Evolutionary conservation across 2,113 vertebrate species (phyloP).

Genomic region (Quiscalus mexicanus): DNA sequence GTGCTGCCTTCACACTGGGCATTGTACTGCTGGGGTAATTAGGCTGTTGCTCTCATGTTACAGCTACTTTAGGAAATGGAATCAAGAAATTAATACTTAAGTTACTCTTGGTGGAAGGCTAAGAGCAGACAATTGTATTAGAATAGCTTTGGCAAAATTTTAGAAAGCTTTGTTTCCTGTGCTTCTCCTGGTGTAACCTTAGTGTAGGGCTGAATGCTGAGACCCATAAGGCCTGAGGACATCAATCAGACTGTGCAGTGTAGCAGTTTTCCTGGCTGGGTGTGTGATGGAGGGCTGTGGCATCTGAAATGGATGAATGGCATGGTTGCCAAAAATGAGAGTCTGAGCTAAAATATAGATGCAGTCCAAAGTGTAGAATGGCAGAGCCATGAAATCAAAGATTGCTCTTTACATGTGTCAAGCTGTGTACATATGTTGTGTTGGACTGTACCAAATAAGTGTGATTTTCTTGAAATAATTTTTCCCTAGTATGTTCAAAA

Average conservation of each 20-base stretch:
- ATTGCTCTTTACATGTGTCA: background rate
- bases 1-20: background rate
- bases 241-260: background rate
- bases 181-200: background rate
- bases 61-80: background rate
- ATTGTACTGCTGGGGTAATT: background rate
- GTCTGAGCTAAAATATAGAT: background rate
- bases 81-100: background rate
- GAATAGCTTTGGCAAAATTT: background rate
- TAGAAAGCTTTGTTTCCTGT: background rate
- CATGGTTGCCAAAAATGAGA: fast-evolving
- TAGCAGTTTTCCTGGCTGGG: background rate
- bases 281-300: fast-evolving
- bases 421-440: background rate
- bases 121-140: background rate
- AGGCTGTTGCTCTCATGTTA: background rate
- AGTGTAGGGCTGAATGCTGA: background rate
- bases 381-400: background rate
- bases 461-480: background rate
- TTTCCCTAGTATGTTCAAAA: background rate
- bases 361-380: background rate
- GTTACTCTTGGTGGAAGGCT: background rate
- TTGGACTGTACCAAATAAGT: background rate
- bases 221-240: background rate
- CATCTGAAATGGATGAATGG: background rate